Conservation (phyloP, 1,140 invertebrate genomes). For the Archivesica marissinica region DNA sequence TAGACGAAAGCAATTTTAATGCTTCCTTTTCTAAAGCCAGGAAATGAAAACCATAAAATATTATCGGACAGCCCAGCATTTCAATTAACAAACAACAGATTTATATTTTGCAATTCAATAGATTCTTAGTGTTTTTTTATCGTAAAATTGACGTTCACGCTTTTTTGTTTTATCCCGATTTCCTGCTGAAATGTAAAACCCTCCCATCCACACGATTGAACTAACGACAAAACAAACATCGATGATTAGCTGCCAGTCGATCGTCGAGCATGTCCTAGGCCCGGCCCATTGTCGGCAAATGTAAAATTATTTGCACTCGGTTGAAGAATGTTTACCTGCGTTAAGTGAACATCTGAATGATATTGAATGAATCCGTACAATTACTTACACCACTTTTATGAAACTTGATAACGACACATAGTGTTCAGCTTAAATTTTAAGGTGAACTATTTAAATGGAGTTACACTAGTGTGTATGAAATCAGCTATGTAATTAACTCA, state of each 20-base stretch:
- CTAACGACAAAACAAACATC: slow-evolving; percentile 25
- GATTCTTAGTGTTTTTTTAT: neutral
- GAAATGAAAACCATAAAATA: slow-evolving; percentile 14
- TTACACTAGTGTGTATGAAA: neutral
- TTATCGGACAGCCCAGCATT: neutral
- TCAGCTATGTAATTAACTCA: slow-evolving; percentile 13
- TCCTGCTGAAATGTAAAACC: slow-evolving; percentile 41
- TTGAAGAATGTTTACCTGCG: slow-evolving; percentile 34
- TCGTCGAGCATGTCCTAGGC: slow-evolving; percentile 20
- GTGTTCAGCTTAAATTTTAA: neutral
- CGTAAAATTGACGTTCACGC: neutral
- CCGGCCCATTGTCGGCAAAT: slow-evolving; percentile 39
- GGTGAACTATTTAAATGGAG: slow-evolving; percentile 11
- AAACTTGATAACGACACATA: neutral
- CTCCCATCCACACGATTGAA: slow-evolving; percentile 30
- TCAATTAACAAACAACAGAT: slow-evolving; percentile 41
- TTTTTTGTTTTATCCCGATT: slow-evolving; percentile 11
- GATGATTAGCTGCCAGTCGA: slow-evolving; percentile 33
- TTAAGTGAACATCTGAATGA: neutral
- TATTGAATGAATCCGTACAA: slow-evolving; percentile 6
- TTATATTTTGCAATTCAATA: slow-evolving; percentile 26
- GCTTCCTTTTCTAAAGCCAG: neutral
- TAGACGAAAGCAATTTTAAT: neutral
- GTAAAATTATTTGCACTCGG: slow-evolving; percentile 42
- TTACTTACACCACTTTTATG: neutral